Percentiles rank a stretch among this genome's conserved stretches.
Conservation (phyloP, 2,888 invertebrate species). For the Drosophila lacicola region DNA sequence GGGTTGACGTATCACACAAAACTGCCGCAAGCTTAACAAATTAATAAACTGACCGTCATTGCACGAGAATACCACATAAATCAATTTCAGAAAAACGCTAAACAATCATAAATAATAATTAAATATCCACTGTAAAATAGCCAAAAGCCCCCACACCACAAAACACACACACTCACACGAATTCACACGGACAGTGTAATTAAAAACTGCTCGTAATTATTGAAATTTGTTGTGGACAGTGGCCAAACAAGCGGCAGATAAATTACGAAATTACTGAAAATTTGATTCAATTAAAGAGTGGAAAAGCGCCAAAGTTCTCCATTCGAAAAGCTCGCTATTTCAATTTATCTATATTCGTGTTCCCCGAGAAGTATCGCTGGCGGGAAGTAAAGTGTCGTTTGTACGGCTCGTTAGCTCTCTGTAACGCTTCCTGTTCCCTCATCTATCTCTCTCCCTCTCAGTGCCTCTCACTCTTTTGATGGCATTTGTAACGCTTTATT, state of each 20-base stretch:
- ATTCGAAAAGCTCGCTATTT: background rate
- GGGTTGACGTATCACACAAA: constrained; percentile 18
- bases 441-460: background rate
- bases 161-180: background rate
- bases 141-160: background rate
- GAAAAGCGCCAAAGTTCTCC: constrained; percentile 4
- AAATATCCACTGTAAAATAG: constrained; percentile 52
- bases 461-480: background rate
- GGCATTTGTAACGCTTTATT: constrained; percentile 64
- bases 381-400: constrained; percentile 26
- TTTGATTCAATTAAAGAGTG: constrained; percentile 52
- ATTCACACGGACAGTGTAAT: constrained; percentile 37
- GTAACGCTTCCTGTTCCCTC: constrained; percentile 48
- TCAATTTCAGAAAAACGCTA: constrained; percentile 73
- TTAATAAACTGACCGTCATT: constrained; percentile 69
- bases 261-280: constrained; percentile 51
- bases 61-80: constrained; percentile 75
- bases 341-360: constrained; percentile 4
- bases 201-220: constrained; percentile 70
- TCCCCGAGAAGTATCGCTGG: background rate
- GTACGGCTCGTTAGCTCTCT: constrained; percentile 68
- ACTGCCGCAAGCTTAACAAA: constrained; percentile 69
- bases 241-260: constrained; percentile 54
- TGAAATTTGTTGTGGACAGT: constrained; percentile 65
- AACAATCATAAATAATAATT: constrained; percentile 81